Evolutionary conservation across 2,113 vertebrate genomes (phyloP).

Genomic region (Neodon shergylaensis): DNA sequence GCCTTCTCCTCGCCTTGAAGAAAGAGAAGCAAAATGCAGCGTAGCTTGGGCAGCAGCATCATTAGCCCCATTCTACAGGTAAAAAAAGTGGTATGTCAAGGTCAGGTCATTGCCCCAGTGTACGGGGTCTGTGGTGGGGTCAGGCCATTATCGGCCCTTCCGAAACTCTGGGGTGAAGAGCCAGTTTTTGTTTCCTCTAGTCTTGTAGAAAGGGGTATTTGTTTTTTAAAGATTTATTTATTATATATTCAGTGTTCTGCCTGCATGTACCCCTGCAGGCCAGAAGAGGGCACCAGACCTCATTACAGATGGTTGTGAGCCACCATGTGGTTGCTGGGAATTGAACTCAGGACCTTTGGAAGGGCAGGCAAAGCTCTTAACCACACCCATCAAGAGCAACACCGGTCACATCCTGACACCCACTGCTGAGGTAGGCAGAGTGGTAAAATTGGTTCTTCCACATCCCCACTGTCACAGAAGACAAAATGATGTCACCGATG

Average conservation of each 20-base stretch:
- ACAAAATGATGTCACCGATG: neutral
- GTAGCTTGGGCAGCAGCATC: neutral
- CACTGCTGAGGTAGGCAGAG: neutral
- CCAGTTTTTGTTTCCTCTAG: neutral
- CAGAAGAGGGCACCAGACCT: too few species aligned
- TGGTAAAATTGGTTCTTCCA: neutral
- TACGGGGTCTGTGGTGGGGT: neutral
- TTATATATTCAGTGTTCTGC: too few species aligned
- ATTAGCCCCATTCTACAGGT: neutral
- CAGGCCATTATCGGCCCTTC: neutral
- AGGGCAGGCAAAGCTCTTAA: too few species aligned
- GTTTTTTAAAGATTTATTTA: too few species aligned
- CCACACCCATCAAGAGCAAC: neutral
- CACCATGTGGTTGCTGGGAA: too few species aligned
- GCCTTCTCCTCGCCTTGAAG: constrained; percentile 1
- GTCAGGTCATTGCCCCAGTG: neutral
- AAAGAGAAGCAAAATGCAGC: neutral
- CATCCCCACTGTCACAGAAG: neutral
- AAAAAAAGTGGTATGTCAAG: neutral
- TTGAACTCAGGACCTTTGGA: too few species aligned
- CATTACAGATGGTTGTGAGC: too few species aligned
- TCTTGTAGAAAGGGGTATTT: neutral
- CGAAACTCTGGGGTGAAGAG: neutral
- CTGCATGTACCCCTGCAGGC: too few species aligned
- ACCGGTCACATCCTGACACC: neutral